Percentiles rank a stretch among this genome's conserved stretches.
phyloP scores from a whole-genome alignment of 2,888 invertebrate genomes.

The Spisula solida region DNA sequence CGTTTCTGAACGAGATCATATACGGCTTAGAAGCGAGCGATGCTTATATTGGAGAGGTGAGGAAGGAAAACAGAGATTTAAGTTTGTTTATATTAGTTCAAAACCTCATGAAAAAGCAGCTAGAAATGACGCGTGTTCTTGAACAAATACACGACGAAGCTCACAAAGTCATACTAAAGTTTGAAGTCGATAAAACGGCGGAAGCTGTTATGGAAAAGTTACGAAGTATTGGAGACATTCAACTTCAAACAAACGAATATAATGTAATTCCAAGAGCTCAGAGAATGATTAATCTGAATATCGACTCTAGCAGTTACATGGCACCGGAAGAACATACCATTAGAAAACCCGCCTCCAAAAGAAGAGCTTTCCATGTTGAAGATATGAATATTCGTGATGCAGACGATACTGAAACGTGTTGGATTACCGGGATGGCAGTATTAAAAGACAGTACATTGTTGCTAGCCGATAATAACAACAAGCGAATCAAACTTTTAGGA shows the following conservation, averaged over 20 bases:
- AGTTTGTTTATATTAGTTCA: conserved; percentile 55
- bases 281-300: neutral
- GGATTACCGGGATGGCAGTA: conserved; percentile 54
- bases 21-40: conserved; percentile 47
- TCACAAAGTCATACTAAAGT: conserved; percentile 45
- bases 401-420: conserved; percentile 47
- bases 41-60: conserved; percentile 37
- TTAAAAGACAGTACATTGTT: conserved; percentile 48
- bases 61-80: conserved; percentile 38
- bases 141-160: conserved; percentile 51
- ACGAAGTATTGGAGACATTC: conserved; percentile 41
- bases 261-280: conserved; percentile 42
- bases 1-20: conserved; percentile 30
- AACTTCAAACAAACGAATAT: conserved; percentile 42
- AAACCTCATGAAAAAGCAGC: conserved; percentile 39
- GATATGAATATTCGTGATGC: conserved; percentile 29
- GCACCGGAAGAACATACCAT: conserved; percentile 48
- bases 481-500: conserved; percentile 47
- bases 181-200: conserved; percentile 21
- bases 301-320: neutral
- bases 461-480: conserved; percentile 56
- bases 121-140: conserved; percentile 35
- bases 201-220: conserved; percentile 27
- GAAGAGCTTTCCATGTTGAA: neutral
- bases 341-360: conserved; percentile 42